A percentile compares a stretch with the other conserved stretches of the same genome.
Evolutionary conservation across 2,797 vertebrate species (phyloP).

Genomic region (Acanthopagrus latus): DNA sequence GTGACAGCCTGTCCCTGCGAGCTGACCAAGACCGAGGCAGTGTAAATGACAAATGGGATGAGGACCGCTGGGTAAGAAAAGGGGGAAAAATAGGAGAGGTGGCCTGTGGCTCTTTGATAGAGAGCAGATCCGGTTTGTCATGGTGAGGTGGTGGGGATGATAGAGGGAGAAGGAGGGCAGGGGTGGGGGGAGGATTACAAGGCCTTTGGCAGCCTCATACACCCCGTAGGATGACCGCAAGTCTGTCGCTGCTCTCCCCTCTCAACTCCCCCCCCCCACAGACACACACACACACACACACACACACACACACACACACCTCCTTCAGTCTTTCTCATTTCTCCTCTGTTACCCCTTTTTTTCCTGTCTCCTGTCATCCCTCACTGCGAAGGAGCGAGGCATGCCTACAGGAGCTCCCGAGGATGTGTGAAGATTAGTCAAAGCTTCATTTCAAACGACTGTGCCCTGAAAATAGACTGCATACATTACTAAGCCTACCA

Average conservation of each 20-base stretch:
- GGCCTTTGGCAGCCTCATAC: constrained; percentile 61
- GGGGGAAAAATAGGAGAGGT: constrained; percentile 49
- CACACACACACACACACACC: not conserved
- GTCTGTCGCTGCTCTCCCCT: constrained; percentile 3
- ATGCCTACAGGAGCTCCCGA: constrained; percentile 29
- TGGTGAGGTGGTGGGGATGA: constrained; percentile 70
- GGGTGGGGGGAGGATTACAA: constrained; percentile 70
- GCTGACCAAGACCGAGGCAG: constrained; percentile 57
- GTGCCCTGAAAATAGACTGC: constrained; percentile 46
- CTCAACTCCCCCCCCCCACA: not conserved
- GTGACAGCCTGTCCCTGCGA: constrained; percentile 25
- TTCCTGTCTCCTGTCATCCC: not conserved
- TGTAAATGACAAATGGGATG: constrained; percentile 77
- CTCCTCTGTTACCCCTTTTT: not conserved
- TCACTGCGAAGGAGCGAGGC: constrained; percentile 28
- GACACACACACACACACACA: no score
- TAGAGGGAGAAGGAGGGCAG: constrained; percentile 45
- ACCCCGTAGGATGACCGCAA: constrained; percentile 59
- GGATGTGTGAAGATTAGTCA: constrained; percentile 57
- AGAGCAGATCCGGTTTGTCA: constrained; percentile 78
- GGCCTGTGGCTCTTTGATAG: constrained; percentile 71
- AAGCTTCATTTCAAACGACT: constrained; percentile 58
- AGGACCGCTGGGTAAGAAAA: constrained; percentile 60
- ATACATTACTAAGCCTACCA: constrained; percentile 12
- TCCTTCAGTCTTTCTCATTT: not conserved